Evolutionary conservation across 2,113 vertebrate species (phyloP).

Genomic region (Poeciliopsis occidentalis): DNA sequence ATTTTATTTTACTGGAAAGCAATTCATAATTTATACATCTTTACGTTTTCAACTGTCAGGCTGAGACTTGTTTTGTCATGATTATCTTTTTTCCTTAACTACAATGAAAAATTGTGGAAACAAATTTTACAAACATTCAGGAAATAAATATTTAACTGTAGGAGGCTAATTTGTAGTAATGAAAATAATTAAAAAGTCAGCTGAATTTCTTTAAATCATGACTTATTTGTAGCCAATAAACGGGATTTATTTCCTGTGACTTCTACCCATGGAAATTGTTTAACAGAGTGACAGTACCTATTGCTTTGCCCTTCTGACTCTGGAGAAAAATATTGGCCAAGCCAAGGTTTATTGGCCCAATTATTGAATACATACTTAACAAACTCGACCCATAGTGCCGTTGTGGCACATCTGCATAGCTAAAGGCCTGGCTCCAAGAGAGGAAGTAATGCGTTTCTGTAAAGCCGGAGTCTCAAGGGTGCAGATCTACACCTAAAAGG

Average conservation of each 20-base stretch:
- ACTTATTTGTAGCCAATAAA: not conserved
- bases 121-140: too few relatives aligned
- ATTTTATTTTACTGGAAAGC: too few relatives aligned
- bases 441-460: constrained; percentile 49
- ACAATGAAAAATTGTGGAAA: too few relatives aligned
- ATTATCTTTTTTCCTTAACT: too few relatives aligned
- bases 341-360: constrained; percentile 11
- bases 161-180: too few relatives aligned
- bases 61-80: too few relatives aligned
- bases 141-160: too few relatives aligned
- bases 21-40: too few relatives aligned
- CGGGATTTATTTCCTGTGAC: not conserved
- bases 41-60: too few relatives aligned
- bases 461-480: constrained; percentile 7
- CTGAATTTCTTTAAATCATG: too few relatives aligned
- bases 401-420: constrained; percentile 36
- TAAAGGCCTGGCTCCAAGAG: constrained; percentile 39
- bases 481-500: constrained; percentile 24
- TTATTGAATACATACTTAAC: constrained; percentile 11
- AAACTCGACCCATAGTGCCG: constrained; percentile 4
- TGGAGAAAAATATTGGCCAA: not conserved
- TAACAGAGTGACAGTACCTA: not conserved
- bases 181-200: too few relatives aligned
- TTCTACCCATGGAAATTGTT: not conserved
- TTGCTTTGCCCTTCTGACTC: not conserved